Base-by-base conservation (phyloP, 1,140 invertebrate species). In the Drosophila burlai region DNA sequence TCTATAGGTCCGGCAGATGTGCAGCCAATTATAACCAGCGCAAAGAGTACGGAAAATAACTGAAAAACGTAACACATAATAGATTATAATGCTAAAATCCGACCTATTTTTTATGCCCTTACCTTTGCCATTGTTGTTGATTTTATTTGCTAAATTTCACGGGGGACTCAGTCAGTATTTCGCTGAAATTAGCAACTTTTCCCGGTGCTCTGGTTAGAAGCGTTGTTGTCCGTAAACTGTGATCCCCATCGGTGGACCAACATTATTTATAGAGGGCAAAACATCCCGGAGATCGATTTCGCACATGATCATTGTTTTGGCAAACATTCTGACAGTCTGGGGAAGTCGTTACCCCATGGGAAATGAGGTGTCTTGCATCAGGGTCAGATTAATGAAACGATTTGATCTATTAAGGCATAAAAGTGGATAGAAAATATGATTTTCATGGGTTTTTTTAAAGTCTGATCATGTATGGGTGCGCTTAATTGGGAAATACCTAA, bases 241-340 rank as follows among this genome's bases (percentile, higher is more conserved):
- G 76, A 55, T 82, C 26, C 52, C 55, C 43, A 62, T 42, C 40
- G 43, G 50, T 40, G 50, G 43, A 10, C 15, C 63, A 50, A 80
- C 69, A 76, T 76, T 77, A 86, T 86, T 82, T 86, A 86, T 86
- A 82, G 76, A 52, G 58, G 29, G 40, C 58, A 77, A 60, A 72
- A 80, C 49, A 47, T 64, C 59, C 66, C 76, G 62, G 52, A 69
- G 83, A 86, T 85, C 31, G 79, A 86, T 82, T 86, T 86, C 61
- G 67, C 83, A 86, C 65, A 82, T 86, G 83, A 86, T 86, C 83
- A 86, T 86, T 86, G 83, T 82, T 72, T 80, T 58, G 57, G 29
- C 79, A 86, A 82, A 86, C 83, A 86, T 80, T 63, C 31, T 21
- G 58, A 8, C 38, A 43, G 43, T 49, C 83, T 86, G 83, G 60